Evolutionary conservation across 2,113 vertebrate species (phyloP).

Genomic region (Chelonoidis abingdonii): DNA sequence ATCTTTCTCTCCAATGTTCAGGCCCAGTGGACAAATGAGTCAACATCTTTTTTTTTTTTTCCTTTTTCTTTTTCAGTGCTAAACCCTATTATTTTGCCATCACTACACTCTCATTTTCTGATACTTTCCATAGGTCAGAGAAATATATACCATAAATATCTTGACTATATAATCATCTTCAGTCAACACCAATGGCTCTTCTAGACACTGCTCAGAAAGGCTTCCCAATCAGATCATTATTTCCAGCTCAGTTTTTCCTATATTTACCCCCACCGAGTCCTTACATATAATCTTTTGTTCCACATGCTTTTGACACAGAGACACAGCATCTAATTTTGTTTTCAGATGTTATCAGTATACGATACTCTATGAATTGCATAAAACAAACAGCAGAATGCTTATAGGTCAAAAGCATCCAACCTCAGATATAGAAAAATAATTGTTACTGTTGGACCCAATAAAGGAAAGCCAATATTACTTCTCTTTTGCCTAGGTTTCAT

Average conservation of each 20-base stretch:
- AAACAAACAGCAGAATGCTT: conserved; percentile 2
- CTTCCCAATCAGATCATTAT: background rate
- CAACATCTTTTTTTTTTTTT: background rate
- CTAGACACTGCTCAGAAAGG: background rate
- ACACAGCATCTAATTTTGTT: background rate
- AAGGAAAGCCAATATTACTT: background rate
- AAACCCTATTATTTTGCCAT: background rate
- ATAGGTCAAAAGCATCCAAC: background rate
- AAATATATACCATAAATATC: background rate
- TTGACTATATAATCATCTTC: background rate
- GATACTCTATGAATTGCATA: background rate
- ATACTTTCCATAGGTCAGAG: background rate
- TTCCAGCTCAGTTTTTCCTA: conserved; percentile 10
- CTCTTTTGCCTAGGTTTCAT: background rate
- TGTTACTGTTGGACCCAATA: background rate
- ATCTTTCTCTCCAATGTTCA: background rate
- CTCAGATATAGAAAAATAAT: background rate
- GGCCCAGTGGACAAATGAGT: background rate
- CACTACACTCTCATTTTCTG: background rate
- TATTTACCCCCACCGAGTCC: background rate
- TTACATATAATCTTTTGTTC: conserved; percentile 10
- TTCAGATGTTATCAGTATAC: background rate
- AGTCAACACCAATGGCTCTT: background rate
- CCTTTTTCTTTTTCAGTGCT: background rate
- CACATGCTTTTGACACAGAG: background rate